Conservation (phyloP, 2,797 vertebrate species). For the Taeniopygia guttata region DNA sequence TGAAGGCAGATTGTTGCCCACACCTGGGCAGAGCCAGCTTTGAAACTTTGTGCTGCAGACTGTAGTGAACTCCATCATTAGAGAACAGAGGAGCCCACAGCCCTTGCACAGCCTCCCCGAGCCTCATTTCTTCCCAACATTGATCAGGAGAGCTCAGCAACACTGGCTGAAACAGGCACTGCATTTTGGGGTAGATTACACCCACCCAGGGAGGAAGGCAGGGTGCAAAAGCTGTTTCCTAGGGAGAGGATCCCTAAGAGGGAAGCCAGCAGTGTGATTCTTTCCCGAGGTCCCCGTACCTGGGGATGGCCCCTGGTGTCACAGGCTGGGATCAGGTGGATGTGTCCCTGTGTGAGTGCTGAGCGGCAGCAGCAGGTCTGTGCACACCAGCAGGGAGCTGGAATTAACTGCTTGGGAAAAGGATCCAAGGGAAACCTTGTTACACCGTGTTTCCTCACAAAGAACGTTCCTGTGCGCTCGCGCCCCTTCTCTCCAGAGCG, state of each 20-base stretch:
- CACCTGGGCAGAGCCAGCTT: background rate
- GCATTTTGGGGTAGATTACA: background rate
- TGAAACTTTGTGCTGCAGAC: background rate
- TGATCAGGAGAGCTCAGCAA: background rate
- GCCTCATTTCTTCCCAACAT: background rate
- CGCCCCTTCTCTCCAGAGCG: background rate
- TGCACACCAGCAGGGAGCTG: background rate
- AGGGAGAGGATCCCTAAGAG: background rate
- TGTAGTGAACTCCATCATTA: background rate
- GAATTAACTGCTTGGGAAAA: background rate
- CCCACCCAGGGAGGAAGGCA: background rate
- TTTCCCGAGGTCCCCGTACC: background rate
- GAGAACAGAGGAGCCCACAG: background rate
- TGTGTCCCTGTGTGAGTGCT: rapidly evolving
- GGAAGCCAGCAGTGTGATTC: background rate
- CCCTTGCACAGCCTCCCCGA: background rate
- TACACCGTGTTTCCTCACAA: background rate
- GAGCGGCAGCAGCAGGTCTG: background rate
- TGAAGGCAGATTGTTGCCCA: background rate
- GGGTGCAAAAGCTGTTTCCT: background rate
- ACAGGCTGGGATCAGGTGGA: rapidly evolving
- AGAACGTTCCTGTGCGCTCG: background rate
- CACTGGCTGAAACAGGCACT: background rate
- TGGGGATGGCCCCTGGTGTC: background rate
- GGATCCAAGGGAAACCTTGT: background rate